Conservation (phyloP, 1,140 invertebrate species). For the Melanaphis sacchari region DNA sequence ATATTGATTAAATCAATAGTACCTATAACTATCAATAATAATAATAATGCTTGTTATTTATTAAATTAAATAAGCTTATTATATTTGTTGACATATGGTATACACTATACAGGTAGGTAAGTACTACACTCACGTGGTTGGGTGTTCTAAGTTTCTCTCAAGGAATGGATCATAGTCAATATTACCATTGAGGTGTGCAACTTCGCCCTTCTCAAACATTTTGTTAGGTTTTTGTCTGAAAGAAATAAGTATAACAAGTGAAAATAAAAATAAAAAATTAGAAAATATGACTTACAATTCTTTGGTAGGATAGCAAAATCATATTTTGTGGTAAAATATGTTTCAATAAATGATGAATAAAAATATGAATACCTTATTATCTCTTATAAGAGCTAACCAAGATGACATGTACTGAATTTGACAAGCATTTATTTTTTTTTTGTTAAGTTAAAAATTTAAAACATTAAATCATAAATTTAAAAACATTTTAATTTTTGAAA, state of each 20-base stretch:
- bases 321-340: background rate
- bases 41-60: background rate
- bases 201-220: conserved; percentile 62
- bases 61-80: background rate
- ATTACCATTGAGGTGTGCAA: conserved; percentile 65
- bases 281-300: background rate
- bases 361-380: background rate
- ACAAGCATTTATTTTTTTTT: too few species aligned
- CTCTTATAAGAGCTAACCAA: background rate
- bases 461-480: too few species aligned
- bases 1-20: too few species aligned
- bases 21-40: too few species aligned
- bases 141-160: conserved; percentile 74
- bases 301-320: background rate
- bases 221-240: background rate
- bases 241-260: background rate
- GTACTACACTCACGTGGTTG: conserved; percentile 77
- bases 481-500: too few species aligned
- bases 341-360: background rate
- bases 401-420: background rate
- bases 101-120: background rate
- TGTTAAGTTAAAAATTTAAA: too few species aligned
- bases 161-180: conserved; percentile 76
- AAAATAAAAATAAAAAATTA: background rate
- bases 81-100: too few species aligned